These are phyloP conservation scores for Antedon mediterranea DNA, from an alignment of 53 echinoderm and acorn worm genomes.

Conservation along the genomic window DNA sequence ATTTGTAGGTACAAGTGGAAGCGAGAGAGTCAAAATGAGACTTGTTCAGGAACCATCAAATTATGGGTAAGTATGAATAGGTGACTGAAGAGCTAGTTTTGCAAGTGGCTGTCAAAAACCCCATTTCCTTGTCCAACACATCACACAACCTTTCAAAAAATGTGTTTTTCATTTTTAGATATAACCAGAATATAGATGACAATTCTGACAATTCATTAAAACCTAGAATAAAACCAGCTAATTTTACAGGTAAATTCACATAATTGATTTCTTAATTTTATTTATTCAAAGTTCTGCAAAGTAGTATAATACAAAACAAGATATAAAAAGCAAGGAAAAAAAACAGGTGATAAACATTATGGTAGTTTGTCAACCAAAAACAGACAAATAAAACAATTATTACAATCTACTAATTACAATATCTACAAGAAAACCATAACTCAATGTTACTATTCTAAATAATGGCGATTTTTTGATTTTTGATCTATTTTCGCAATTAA, in stretches of 20 bases:
- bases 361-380: too few relatives aligned
- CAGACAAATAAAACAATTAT: too few relatives aligned
- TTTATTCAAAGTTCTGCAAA: not conserved
- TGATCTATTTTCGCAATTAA: too few relatives aligned
- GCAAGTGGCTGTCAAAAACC: slow-evolving; percentile 15
- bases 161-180: not conserved
- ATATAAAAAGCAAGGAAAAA: too few relatives aligned
- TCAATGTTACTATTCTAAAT: too few relatives aligned
- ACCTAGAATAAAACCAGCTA: slow-evolving; percentile 57
- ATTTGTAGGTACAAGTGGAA: not conserved
- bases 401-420: too few relatives aligned
- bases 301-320: too few relatives aligned
- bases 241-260: slow-evolving; percentile 57
- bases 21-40: slow-evolving; percentile 50
- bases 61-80: slow-evolving; percentile 37
- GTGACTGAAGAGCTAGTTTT: not conserved
- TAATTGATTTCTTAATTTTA: not conserved
- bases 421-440: too few relatives aligned
- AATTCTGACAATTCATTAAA: slow-evolving; percentile 6
- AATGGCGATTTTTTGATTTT: too few relatives aligned
- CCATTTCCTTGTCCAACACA: slow-evolving; percentile 21
- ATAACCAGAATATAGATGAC: not conserved
- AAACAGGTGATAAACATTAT: too few relatives aligned
- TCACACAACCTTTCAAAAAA: not conserved
- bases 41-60: slow-evolving; percentile 77